These are phyloP conservation scores for Sebastes cheni DNA, from an alignment of 2,797 vertebrate genomes.

Conservation along the genomic window DNA sequence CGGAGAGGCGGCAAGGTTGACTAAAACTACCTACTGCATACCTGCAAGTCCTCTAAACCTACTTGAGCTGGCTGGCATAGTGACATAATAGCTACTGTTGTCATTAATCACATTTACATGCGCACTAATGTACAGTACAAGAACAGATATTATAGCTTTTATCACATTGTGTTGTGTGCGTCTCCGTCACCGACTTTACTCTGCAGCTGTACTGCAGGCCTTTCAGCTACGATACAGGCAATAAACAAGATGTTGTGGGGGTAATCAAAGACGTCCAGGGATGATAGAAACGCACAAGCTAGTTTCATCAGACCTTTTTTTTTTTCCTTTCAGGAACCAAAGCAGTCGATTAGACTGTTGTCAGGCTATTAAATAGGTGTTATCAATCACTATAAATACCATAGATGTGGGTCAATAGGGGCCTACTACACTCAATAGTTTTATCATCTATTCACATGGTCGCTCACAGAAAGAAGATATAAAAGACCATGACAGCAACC, in stretches of 20 bases:
- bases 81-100: conserved; percentile 4
- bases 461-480: too few species aligned
- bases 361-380: too few species aligned
- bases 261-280: not conserved
- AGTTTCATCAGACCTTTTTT: not conserved
- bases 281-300: not conserved
- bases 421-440: too few species aligned
- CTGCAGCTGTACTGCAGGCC: conserved; percentile 1
- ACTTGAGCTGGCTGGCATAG: conserved; percentile 3
- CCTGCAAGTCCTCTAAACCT: conserved; percentile 22
- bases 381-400: too few species aligned
- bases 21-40: conserved; percentile 41
- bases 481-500: too few species aligned
- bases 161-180: not conserved
- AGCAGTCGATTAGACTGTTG: not conserved
- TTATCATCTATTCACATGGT: too few species aligned
- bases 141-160: not conserved
- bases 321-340: not conserved
- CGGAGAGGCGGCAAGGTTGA: conserved; percentile 36
- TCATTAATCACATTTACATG: conserved; percentile 8
- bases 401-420: too few species aligned
- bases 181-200: conserved; percentile 5
- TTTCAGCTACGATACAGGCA: not conserved
- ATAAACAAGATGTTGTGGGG: not conserved
- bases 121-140: not conserved